Percentiles rank a stretch among this genome's conserved stretches.
Conservation (phyloP, 2,888 invertebrate genomes). For the Sicus ferrugineus region DNA sequence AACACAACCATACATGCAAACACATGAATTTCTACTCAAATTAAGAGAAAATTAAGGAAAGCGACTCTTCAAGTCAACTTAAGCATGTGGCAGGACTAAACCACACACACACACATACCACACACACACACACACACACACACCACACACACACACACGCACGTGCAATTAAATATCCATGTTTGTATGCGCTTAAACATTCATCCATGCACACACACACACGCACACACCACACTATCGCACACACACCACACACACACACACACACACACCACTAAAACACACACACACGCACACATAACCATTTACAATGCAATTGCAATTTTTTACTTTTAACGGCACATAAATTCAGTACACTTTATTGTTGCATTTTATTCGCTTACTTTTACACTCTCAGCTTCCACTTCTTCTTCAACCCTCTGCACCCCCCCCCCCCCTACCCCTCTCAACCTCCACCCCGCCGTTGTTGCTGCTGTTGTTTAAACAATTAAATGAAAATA, state of each 20-base stretch:
- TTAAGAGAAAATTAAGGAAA: background rate
- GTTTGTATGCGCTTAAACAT: background rate
- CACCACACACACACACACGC: background rate
- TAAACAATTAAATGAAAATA: conserved; percentile 5
- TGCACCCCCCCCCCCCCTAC: background rate
- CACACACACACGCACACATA: background rate
- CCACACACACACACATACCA: background rate
- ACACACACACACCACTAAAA: background rate
- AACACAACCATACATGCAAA: background rate
- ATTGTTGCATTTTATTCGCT: conserved; percentile 7
- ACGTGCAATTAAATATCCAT: background rate
- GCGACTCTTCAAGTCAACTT: background rate
- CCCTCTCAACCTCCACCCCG: background rate
- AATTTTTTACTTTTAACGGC: conserved; percentile 27
- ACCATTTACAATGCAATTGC: conserved; percentile 11
- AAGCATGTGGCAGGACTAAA: background rate
- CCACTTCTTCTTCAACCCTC: background rate
- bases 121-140: too few species aligned
- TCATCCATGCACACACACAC: background rate
- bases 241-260: background rate
- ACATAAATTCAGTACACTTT: conserved; percentile 23
- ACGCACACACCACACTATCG: background rate
- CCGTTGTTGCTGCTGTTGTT: background rate
- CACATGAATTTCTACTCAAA: background rate
- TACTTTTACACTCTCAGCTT: background rate